A percentile compares a stretch with the other conserved stretches of the same genome.
Evolutionary conservation across 1,140 invertebrate species (phyloP).

Genomic region (Sitobion miscanthi): DNA sequence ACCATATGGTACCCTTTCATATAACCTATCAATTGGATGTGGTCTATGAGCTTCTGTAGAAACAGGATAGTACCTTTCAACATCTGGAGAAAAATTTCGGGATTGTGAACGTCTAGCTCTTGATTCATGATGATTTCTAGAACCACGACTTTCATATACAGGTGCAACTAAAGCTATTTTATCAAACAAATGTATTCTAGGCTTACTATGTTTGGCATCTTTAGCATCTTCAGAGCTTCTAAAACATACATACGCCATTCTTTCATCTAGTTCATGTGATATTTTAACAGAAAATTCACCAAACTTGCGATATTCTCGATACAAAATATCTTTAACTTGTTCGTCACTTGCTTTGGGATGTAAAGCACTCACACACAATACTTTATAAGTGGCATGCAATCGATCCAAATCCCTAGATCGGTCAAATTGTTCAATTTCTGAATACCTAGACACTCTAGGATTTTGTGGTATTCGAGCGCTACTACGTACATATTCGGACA

Average conservation of each 20-base stretch:
- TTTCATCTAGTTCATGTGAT: constrained; percentile 86
- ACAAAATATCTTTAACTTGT: constrained; percentile 89
- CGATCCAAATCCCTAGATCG: constrained; percentile 70
- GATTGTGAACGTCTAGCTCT: constrained; percentile 68
- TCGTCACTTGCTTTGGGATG: constrained; percentile 93
- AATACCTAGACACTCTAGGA: constrained; percentile 70
- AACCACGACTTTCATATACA: constrained; percentile 80
- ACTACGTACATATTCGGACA: constrained; percentile 78
- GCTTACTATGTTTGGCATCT: constrained; percentile 93
- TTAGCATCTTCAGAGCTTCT: constrained; percentile 91
- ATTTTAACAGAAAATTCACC: constrained; percentile 94
- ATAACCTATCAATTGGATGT: constrained; percentile 71
- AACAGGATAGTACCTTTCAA: constrained; percentile 76
- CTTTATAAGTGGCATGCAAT: constrained; percentile 81
- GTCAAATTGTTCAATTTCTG: constrained; percentile 79
- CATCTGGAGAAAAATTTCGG: constrained; percentile 68
- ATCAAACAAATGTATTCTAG: constrained; percentile 90
- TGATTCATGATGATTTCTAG: constrained; percentile 67
- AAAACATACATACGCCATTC: constrained; percentile 95
- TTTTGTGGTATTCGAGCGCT: constrained; percentile 66
- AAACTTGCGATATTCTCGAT: constrained; percentile 93
- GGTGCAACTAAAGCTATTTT: constrained; percentile 92
- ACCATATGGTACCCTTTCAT: constrained; percentile 75
- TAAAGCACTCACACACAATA: constrained; percentile 89
- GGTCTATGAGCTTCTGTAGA: constrained; percentile 71